These are phyloP conservation scores for Ascidia mentula DNA, from an alignment of 23 tunicate species.

Conservation along the genomic window DNA sequence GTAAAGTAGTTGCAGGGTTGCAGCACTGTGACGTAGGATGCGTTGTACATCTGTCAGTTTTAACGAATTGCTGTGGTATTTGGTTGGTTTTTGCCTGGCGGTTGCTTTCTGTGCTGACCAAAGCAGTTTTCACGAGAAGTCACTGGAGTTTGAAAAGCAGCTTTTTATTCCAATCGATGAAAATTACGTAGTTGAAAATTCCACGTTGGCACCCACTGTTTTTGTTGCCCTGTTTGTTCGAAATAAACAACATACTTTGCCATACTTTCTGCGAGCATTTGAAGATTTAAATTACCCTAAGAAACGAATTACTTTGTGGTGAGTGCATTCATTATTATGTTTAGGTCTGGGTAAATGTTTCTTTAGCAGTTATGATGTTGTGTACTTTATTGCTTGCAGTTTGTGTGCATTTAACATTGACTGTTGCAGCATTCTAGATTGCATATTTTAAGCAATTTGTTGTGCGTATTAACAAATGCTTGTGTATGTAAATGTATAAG, in stretches of 20 bases:
- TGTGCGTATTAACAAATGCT: too few relatives aligned
- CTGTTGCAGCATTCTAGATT: too few relatives aligned
- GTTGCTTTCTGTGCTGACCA: not conserved
- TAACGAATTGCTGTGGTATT: not conserved
- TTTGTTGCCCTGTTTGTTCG: conserved; percentile 72
- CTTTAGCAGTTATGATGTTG: not conserved
- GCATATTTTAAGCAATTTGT: too few relatives aligned
- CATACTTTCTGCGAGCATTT: conserved; percentile 60
- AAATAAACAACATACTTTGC: conserved; percentile 75
- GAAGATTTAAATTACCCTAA: conserved; percentile 68
- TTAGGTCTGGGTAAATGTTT: not conserved
- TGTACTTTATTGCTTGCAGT: not conserved
- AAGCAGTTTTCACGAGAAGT: conserved; percentile 2
- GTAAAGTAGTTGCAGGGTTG: not conserved
- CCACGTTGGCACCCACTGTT: conserved; percentile 37
- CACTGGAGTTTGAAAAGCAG: not conserved
- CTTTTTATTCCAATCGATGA: not conserved
- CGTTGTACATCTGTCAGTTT: not conserved
- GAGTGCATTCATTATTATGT: not conserved
- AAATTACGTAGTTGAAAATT: not conserved
- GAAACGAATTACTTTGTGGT: conserved; percentile 58
- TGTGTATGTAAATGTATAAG: too few relatives aligned
- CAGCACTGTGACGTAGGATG: not conserved
- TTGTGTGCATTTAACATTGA: too few relatives aligned
- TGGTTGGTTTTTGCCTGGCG: not conserved